A percentile compares a stretch with the other conserved stretches of the same genome.
Evolutionary conservation across 2,797 vertebrate species (phyloP).

Genomic region (Pseudomugil tenellus): DNA sequence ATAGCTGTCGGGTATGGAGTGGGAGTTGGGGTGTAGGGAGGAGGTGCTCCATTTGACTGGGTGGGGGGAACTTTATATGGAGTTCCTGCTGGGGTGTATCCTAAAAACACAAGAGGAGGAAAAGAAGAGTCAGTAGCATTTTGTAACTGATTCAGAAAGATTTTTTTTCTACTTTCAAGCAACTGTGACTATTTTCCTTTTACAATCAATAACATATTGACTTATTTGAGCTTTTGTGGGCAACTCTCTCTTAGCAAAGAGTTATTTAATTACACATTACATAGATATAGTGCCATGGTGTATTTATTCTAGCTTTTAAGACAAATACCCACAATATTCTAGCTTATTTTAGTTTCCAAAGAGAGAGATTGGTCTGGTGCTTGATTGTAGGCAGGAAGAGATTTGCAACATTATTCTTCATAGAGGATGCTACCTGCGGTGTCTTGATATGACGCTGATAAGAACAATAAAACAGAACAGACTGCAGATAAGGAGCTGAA

Average conservation of each 20-base stretch:
- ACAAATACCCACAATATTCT: not conserved
- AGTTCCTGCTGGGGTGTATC: slow-evolving; percentile 93
- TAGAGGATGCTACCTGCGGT: not conserved
- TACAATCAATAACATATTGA: no score
- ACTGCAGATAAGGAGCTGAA: not conserved
- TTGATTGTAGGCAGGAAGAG: not conserved
- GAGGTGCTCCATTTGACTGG: slow-evolving; percentile 95
- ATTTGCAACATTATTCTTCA: not conserved
- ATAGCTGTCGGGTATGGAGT: slow-evolving; percentile 96
- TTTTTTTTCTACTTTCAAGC: not conserved
- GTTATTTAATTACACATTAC: not conserved
- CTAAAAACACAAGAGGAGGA: slow-evolving; percentile 68
- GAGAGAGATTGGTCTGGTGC: not conserved
- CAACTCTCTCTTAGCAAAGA: not conserved
- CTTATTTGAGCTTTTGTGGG: not conserved
- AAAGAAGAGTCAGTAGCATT: not conserved
- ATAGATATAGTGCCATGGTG: not conserved
- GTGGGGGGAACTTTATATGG: slow-evolving; percentile 97
- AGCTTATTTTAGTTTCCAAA: not conserved
- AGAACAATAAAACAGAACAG: not conserved
- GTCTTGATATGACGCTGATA: not conserved
- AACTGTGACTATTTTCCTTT: not conserved
- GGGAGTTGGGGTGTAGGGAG: slow-evolving; percentile 95
- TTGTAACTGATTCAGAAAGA: not conserved
- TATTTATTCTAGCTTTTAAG: not conserved